Conservation (phyloP, 2,888 invertebrate genomes). For the Noctua pronuba region DNA sequence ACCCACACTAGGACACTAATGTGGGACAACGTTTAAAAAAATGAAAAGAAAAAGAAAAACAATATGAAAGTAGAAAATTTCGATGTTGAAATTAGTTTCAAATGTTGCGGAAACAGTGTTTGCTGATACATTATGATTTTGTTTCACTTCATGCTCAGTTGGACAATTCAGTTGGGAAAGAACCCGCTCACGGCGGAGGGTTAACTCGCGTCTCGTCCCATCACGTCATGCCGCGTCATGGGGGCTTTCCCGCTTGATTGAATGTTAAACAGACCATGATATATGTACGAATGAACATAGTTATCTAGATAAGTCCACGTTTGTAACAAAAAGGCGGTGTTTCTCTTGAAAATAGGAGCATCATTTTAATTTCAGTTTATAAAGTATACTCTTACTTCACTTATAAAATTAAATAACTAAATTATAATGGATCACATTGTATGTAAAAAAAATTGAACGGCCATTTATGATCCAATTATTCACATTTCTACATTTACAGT, state of each 20-base stretch:
- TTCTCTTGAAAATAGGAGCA: neutral
- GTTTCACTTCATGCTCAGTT: conserved; percentile 54
- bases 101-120: conserved; percentile 41
- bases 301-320: conserved; percentile 33
- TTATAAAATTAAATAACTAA: neutral
- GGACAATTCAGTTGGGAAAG: conserved; percentile 38
- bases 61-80: conserved; percentile 2
- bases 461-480: neutral
- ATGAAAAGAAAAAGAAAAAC: too few relatives aligned
- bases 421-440: neutral
- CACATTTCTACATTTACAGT: neutral
- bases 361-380: neutral
- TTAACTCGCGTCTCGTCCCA: conserved; percentile 55
- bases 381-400: neutral
- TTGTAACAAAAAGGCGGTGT: neutral
- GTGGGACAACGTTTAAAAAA: too few relatives aligned
- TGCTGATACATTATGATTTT: conserved; percentile 47
- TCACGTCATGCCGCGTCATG: conserved; percentile 64
- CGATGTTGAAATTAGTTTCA: conserved; percentile 17
- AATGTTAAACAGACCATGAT: conserved; percentile 59
- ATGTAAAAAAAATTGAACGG: neutral
- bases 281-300: conserved; percentile 44
- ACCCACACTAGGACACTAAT: too few relatives aligned
- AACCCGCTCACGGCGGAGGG: conserved; percentile 30
- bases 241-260: conserved; percentile 63